Percentiles rank a stretch among this genome's conserved stretches.
These are phyloP conservation scores for Sycophila texana DNA, from an alignment of 2,888 invertebrate genomes.

Conservation along the genomic window DNA sequence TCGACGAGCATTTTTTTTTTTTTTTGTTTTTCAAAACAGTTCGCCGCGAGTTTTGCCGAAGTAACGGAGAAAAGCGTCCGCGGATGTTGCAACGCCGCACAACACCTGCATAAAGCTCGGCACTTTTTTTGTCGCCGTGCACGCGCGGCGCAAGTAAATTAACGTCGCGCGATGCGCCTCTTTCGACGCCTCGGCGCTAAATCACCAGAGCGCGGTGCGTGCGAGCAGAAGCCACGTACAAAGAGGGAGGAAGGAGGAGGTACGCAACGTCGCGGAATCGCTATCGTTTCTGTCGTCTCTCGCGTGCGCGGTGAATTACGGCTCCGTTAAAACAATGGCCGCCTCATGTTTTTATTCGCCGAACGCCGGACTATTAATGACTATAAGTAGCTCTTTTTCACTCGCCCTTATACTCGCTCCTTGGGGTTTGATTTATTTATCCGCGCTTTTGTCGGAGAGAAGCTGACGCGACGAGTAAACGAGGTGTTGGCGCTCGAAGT, in stretches of 20 bases:
- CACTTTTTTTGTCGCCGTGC: background rate
- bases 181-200: constrained; percentile 13
- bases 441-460: background rate
- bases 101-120: constrained; percentile 15
- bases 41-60: no score
- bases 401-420: no score
- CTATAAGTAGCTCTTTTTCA: background rate
- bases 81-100: constrained; percentile 36
- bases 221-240: background rate
- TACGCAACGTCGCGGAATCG: constrained; percentile 6
- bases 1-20: no score
- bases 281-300: constrained; percentile 19
- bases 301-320: background rate
- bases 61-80: background rate
- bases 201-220: constrained; percentile 13
- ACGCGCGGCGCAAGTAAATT: constrained; percentile 28
- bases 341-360: constrained; percentile 7
- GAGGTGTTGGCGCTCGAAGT: no score
- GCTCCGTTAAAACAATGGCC: constrained; percentile 24
- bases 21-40: no score
- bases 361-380: constrained; percentile 2
- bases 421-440: background rate
- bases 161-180: constrained; percentile 31
- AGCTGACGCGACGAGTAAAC: no score
- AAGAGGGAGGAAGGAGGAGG: background rate